Conservation (phyloP, 2,113 vertebrate species). For the Hippocampus barbouri region DNA sequence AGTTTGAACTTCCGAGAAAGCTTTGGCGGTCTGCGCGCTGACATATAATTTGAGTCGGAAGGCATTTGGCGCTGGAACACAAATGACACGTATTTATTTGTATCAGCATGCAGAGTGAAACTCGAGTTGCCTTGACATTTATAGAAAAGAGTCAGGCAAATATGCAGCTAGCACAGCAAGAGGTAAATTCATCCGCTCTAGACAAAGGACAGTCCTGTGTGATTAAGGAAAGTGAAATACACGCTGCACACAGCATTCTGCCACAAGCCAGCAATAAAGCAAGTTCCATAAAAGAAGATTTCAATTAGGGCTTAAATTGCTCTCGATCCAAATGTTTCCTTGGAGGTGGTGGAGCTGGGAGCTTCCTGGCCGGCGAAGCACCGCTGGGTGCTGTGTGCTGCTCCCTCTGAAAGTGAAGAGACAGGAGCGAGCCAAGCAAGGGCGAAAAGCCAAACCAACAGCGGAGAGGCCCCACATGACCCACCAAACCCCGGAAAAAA, state of each 20-base stretch:
- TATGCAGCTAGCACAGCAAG: constrained; percentile 18
- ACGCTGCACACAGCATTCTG: constrained; percentile 26
- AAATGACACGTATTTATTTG: constrained; percentile 22
- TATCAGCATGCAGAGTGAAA: constrained; percentile 27
- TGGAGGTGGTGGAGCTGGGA: constrained; percentile 13
- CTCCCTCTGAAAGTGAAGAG: constrained; percentile 24
- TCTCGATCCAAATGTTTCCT: constrained; percentile 36
- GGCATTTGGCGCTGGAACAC: constrained; percentile 12
- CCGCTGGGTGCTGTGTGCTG: constrained; percentile 31
- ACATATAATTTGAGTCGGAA: constrained; percentile 15
- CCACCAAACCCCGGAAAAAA: constrained; percentile 18
- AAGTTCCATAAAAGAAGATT: constrained; percentile 55
- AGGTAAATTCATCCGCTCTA: constrained; percentile 23
- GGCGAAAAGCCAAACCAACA: constrained; percentile 35
- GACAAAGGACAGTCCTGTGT: constrained; percentile 30
- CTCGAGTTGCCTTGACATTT: constrained; percentile 33
- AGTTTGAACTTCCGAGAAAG: constrained; percentile 11
- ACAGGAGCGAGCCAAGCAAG: constrained; percentile 7
- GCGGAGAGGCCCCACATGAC: constrained; percentile 23
- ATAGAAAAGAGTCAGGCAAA: constrained; percentile 14
- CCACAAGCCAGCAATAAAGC: constrained; percentile 33
- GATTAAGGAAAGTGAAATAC: constrained; percentile 26
- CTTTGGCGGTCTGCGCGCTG: constrained; percentile 13
- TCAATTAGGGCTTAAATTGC: constrained; percentile 49
- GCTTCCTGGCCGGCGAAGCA: constrained; percentile 30